A percentile compares a stretch with the other conserved stretches of the same genome.
Conservation (phyloP, 2,113 vertebrate species). For the Condylura cristata region DNA sequence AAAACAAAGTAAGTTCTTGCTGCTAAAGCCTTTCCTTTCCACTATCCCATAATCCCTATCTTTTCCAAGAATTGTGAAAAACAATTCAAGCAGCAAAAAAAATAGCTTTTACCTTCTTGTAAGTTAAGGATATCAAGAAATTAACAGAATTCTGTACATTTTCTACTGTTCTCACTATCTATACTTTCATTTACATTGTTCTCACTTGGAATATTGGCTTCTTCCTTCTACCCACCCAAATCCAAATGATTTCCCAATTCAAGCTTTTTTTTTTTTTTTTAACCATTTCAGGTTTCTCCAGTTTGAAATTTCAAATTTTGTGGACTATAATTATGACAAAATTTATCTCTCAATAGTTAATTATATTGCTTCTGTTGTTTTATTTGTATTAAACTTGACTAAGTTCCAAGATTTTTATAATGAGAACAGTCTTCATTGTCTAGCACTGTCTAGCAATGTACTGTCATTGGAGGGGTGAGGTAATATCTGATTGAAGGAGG, state of each 20-base stretch:
- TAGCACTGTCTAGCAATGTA: background rate
- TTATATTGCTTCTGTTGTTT: background rate
- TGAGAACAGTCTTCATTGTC: background rate
- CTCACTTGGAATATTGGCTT: background rate
- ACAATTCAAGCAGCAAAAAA: background rate
- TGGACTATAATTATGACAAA: conserved; percentile 18
- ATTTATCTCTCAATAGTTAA: conserved; percentile 14
- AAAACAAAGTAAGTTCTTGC: background rate
- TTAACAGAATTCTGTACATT: background rate
- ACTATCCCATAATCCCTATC: background rate
- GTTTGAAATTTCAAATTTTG: conserved; percentile 37
- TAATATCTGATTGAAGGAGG: background rate
- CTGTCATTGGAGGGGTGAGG: background rate
- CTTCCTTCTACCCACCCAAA: conserved; percentile 15
- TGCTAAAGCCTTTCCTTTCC: background rate
- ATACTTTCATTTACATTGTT: background rate
- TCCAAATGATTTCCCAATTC: background rate
- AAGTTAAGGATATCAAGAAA: background rate
- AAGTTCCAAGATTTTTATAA: background rate
- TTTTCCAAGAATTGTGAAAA: conserved; percentile 6
- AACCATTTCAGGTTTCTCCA: conserved; percentile 16
- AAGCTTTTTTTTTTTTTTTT: too few relatives aligned
- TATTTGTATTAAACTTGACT: conserved; percentile 25
- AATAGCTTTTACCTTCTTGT: background rate
- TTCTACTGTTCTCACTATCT: background rate